Base-by-base conservation (phyloP, 2,797 vertebrate species). In the Micromesistius poutassou region DNA sequence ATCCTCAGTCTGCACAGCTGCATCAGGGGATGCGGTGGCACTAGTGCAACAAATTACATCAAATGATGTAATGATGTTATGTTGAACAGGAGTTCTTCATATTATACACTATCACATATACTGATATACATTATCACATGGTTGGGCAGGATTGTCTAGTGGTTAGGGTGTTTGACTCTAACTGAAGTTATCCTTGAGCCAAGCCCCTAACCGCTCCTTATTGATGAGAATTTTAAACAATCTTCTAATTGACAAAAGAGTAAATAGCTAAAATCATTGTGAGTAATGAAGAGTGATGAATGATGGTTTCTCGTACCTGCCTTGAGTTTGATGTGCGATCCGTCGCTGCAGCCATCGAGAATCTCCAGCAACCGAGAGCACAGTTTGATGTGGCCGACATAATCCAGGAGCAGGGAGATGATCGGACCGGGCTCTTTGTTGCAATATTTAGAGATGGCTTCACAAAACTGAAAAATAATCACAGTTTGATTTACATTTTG, bases 1-100 rank as follows among this genome's bases (percentile, higher is more conserved):
- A 97, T 95, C 82, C 88, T 95, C 79, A 97, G 80, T 74, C 96
- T 93, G 82, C 96, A 97, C 46, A 96, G 95, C 74, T 97, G 96
- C 85, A 93, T 93, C 85, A 97, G 91, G 42, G 95, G 86, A 75
- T 94, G 93, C 1, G 96, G 96, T 72, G 90, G 94, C 82, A 91
- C 96, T 97, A 68, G 62, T 25, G 86, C 75, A 87, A 86, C 36
- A 87, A 77, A 84, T 28, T 1, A 38, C 36, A 74, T 73, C 74
- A 5, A 78, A 1, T 68, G 1, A 71, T 74, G n/a, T n/a, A n/a
- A n/a, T 25, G 28, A 25, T 28, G 5, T 74, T 30, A 14, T 14
- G 25, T 46, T 30, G 7, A 42, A 5, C 19, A 33, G 31, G n/a
- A 33, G 0, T 13, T 4, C 42, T 70, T 73, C 38, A 1, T 40